Conservation (phyloP, 1,140 invertebrate species). For the Pseudachorutes palmiensis region DNA sequence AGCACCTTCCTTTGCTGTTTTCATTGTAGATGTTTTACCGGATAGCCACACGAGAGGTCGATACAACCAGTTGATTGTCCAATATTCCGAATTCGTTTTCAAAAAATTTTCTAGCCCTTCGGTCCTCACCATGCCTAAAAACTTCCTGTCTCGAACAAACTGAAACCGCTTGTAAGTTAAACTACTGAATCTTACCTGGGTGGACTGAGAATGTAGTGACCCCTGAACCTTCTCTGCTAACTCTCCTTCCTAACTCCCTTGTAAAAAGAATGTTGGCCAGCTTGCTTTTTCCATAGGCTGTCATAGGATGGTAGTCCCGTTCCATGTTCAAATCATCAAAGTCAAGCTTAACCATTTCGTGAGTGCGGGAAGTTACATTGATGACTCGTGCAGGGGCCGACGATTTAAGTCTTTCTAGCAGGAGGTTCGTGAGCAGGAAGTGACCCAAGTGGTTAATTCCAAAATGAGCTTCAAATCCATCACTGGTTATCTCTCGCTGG, state of each 20-base stretch:
- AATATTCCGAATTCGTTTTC: no score
- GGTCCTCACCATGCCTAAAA: no score
- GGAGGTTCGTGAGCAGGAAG: constrained; percentile 75
- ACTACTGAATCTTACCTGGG: constrained; percentile 40
- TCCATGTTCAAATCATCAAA: constrained; percentile 1
- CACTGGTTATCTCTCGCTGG: not conserved
- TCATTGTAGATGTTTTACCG: no score
- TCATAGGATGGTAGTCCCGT: no score
- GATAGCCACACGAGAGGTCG: no score
- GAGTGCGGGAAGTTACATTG: not conserved
- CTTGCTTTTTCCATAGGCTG: constrained; percentile 42
- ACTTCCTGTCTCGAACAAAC: no score
- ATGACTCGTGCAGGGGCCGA: constrained; percentile 54
- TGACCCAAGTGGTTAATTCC: constrained; percentile 86
- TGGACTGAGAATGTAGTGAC: constrained; percentile 43
- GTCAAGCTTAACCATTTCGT: not conserved
- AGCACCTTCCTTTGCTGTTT: no score
- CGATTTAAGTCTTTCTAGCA: constrained; percentile 65
- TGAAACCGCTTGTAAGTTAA: no score
- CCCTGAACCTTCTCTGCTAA: constrained; percentile 44
- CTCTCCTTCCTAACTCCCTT: constrained; percentile 43
- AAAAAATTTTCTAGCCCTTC: no score
- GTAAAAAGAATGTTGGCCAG: constrained; percentile 47
- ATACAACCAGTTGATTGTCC: no score
- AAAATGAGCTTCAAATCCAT: constrained; percentile 70